Conservation (phyloP, 2,797 vertebrate genomes). For the Cuculus canorus region DNA sequence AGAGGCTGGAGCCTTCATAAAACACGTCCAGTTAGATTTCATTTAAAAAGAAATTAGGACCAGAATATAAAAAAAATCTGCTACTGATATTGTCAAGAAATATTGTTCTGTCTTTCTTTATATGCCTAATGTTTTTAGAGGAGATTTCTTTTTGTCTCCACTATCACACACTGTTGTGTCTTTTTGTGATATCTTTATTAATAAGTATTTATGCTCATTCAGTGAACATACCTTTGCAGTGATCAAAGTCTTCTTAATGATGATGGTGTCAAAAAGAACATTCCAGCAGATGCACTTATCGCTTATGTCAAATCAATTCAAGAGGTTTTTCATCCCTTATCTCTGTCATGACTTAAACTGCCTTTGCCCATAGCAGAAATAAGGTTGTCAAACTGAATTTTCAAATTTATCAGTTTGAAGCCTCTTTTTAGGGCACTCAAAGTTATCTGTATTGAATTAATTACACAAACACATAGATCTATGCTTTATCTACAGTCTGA, state of each 20-base stretch:
- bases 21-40: neutral
- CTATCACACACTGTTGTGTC: neutral
- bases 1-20: neutral
- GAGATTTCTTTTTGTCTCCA: neutral
- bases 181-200: neutral
- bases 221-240: neutral
- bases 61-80: neutral
- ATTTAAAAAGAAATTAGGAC: neutral
- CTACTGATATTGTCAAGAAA: neutral
- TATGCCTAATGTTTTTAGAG: neutral
- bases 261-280: conserved; percentile 25
- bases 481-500: conserved; percentile 67
- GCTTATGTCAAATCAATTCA: conserved; percentile 12
- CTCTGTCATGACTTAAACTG: conserved; percentile 59
- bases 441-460: conserved; percentile 74
- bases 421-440: conserved; percentile 45
- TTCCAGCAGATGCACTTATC: neutral
- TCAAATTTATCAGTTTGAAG: conserved; percentile 68
- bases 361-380: conserved; percentile 72
- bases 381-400: conserved; percentile 68
- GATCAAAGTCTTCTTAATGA: neutral
- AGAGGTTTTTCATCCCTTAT: conserved; percentile 47
- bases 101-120: neutral
- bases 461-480: conserved; percentile 56
- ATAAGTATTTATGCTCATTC: neutral